These are phyloP conservation scores for Tetrax tetrax DNA, from an alignment of 2,113 vertebrate genomes.

Conservation along the genomic window DNA sequence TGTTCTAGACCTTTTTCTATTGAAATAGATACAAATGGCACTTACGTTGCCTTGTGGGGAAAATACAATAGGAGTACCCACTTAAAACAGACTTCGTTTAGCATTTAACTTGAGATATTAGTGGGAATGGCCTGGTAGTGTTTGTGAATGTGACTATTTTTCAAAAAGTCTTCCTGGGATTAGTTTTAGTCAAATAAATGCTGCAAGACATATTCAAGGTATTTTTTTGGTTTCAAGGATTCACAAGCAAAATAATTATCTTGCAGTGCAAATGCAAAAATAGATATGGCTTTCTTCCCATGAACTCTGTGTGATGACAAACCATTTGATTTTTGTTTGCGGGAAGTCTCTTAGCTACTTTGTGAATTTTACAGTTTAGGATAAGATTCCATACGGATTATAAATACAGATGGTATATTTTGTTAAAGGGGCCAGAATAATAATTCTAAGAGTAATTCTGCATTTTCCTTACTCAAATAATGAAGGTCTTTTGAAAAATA, in stretches of 20 bases:
- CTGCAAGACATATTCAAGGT: not conserved
- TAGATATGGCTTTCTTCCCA: not conserved
- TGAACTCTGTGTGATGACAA: not conserved
- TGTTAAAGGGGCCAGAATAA: not conserved
- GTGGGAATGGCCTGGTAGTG: not conserved
- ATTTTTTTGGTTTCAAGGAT: not conserved
- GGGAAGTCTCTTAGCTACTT: not conserved
- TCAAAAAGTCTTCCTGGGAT: not conserved
- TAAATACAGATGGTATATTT: not conserved
- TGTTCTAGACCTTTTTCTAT: not conserved
- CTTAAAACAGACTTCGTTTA: not conserved
- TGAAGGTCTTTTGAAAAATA: not conserved
- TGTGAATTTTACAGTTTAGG: not conserved
- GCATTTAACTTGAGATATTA: not conserved
- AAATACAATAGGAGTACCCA: not conserved
- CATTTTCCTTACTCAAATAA: not conserved
- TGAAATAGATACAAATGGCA: not conserved
- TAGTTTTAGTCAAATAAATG: not conserved
- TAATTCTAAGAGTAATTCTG: not conserved
- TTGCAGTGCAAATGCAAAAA: not conserved
- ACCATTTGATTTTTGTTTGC: not conserved
- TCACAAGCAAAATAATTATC: not conserved
- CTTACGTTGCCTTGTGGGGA: not conserved
- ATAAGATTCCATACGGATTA: not conserved
- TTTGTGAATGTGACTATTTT: not conserved